Conservation (phyloP, 2,888 invertebrate genomes). For the Torymus tubicola region DNA sequence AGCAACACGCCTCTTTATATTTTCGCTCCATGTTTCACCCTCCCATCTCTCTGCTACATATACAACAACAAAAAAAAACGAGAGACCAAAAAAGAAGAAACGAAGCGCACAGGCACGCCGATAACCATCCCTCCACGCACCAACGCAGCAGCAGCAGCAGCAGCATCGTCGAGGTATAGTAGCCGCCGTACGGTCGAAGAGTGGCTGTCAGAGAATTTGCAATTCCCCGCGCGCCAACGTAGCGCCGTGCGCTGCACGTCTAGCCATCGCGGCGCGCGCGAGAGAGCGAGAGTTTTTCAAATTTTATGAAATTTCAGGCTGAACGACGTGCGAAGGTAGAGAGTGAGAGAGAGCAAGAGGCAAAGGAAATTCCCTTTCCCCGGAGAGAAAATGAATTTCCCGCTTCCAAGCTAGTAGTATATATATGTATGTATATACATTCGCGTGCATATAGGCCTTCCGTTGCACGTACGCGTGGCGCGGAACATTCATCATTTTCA, state of each 20-base stretch:
- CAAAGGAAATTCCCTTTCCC: neutral
- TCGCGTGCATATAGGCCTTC: neutral
- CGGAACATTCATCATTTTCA: slow-evolving; percentile 52
- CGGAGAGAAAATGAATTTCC: slow-evolving; percentile 48
- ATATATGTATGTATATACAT: too few species aligned
- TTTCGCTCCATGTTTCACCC: neutral
- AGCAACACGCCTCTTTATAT: slow-evolving; percentile 6
- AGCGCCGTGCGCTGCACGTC: neutral
- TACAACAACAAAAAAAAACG: slow-evolving; percentile 13
- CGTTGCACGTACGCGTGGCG: neutral
- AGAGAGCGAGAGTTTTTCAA: slow-evolving; percentile 52
- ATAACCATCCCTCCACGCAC: slow-evolving; percentile 8
- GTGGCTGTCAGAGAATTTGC: slow-evolving; percentile 62
- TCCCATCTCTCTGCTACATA: neutral
- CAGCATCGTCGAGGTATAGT: neutral
- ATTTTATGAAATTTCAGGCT: slow-evolving; percentile 58
- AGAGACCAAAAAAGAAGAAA: neutral
- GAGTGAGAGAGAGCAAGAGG: too few species aligned
- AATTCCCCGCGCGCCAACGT: slow-evolving; percentile 46
- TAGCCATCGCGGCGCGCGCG: slow-evolving; percentile 1
- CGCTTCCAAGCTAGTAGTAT: neutral
- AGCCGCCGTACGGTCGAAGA: slow-evolving; percentile 51
- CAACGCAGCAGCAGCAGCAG: neutral
- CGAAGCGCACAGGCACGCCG: neutral
- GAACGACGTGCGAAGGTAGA: slow-evolving; percentile 43